Evolutionary conservation across 2,113 vertebrate species (phyloP).

Genomic region (Lasiurus borealis): DNA sequence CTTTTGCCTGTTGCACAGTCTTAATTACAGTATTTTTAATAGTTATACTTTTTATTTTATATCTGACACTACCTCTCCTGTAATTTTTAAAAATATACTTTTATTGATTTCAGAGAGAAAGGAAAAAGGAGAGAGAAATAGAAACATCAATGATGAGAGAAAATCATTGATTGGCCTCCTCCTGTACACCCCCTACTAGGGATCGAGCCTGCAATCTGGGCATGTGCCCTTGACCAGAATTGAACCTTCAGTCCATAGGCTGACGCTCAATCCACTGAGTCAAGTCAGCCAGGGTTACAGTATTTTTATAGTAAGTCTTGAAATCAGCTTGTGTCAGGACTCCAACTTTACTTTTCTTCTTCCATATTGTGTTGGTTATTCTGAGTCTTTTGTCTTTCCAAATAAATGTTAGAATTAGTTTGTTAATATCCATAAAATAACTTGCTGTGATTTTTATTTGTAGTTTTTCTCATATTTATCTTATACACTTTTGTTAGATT

Average conservation of each 20-base stretch:
- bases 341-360: neutral
- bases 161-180: too few species aligned
- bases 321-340: neutral
- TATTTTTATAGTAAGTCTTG: neutral
- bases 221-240: too few species aligned
- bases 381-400: neutral
- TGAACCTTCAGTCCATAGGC: too few species aligned
- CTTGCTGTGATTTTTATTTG: neutral
- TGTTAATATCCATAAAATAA: neutral
- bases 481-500: neutral
- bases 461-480: neutral
- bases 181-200: too few species aligned
- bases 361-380: neutral
- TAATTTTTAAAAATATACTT: too few species aligned
- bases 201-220: fast-evolving
- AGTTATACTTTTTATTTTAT: too few species aligned
- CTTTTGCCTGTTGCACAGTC: neutral
- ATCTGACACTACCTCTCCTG: too few species aligned
- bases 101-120: too few species aligned
- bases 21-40: neutral
- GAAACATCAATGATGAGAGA: too few species aligned
- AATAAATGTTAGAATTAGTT: neutral
- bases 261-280: too few species aligned
- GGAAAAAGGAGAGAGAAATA: too few species aligned
- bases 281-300: too few species aligned